phyloP scores from a whole-genome alignment of 2,113 vertebrate genomes.

The Neolamprologus kungweensis region DNA sequence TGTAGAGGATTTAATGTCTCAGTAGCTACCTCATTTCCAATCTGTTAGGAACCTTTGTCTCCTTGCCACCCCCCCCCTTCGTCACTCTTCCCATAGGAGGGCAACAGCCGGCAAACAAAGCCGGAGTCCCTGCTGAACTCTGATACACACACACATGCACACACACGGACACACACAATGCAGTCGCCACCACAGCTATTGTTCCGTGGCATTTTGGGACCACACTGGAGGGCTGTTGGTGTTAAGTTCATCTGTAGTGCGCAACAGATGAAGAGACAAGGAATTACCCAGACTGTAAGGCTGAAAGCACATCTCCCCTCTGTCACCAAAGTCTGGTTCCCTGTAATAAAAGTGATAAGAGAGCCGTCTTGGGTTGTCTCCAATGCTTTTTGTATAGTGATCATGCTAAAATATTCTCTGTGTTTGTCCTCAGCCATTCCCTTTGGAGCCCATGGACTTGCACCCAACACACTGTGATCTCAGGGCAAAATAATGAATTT shows the following conservation, averaged over 20 bases:
- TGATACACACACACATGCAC: background rate
- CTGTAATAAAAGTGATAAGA: conserved; percentile 5
- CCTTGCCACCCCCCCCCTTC: background rate
- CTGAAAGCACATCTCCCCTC: background rate
- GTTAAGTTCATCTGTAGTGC: conserved; percentile 22
- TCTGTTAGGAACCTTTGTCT: conserved; percentile 44
- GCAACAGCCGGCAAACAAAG: conserved; percentile 34
- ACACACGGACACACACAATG: background rate
- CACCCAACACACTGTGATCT: background rate
- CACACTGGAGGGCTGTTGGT: background rate
- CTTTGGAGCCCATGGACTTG: background rate
- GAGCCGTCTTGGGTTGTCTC: background rate
- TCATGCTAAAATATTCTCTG: background rate
- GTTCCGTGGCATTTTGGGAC: conserved; percentile 8
- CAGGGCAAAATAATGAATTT: background rate
- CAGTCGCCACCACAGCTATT: background rate
- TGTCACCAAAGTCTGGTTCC: background rate
- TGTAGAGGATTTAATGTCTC: conserved; percentile 17
- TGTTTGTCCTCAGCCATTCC: background rate
- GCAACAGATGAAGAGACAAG: background rate
- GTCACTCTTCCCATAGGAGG: background rate
- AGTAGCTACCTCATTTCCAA: conserved; percentile 7
- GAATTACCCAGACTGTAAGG: background rate
- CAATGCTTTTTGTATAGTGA: background rate
- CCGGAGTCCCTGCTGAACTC: background rate